Evolutionary conservation across 2,797 vertebrate genomes (phyloP).

Genomic region (Chromis chromis): DNA sequence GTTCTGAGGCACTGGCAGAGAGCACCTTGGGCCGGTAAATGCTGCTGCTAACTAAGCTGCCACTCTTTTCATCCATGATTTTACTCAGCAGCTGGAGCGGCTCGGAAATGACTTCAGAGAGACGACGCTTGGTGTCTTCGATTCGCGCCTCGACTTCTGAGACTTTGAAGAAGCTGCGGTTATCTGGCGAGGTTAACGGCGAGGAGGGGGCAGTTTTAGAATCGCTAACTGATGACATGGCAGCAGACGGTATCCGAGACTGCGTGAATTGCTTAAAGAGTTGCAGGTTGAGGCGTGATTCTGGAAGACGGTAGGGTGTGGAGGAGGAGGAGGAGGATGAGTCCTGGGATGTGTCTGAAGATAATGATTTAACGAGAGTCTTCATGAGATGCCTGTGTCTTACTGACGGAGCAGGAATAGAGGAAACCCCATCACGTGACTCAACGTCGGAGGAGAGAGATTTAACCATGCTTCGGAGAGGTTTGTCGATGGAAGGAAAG

Average conservation of each 20-base stretch:
- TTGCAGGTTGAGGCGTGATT: constrained; percentile 94
- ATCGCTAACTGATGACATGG: constrained; percentile 75
- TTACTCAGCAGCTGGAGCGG: constrained; percentile 96
- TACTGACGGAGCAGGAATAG: constrained; percentile 72
- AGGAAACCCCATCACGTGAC: constrained; percentile 83
- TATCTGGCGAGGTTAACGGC: constrained; percentile 91
- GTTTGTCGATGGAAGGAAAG: constrained; percentile 88
- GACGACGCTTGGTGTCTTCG: constrained; percentile 95
- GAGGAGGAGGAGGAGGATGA: constrained; percentile 71
- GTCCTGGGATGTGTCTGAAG: constrained; percentile 94
- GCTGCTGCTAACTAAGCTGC: constrained; percentile 72
- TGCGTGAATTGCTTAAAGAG: constrained; percentile 98
- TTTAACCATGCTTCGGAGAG: constrained; percentile 90
- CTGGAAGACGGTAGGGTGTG: constrained; percentile 84
- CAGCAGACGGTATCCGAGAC: constrained; percentile 82
- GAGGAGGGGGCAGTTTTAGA: constrained; percentile 97
- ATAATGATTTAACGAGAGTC: constrained; percentile 94
- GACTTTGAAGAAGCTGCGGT: constrained; percentile 96
- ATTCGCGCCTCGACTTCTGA: constrained; percentile 97
- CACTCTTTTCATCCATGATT: constrained; percentile 94
- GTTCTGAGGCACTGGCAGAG: constrained; percentile 94
- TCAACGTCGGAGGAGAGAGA: constrained; percentile 92
- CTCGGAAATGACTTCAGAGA: constrained; percentile 96
- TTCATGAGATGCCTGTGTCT: constrained; percentile 94
- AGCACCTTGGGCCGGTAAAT: constrained; percentile 91